Evolutionary conservation across 2,113 vertebrate genomes (phyloP).

Genomic region (Paraplagusia blochii): DNA sequence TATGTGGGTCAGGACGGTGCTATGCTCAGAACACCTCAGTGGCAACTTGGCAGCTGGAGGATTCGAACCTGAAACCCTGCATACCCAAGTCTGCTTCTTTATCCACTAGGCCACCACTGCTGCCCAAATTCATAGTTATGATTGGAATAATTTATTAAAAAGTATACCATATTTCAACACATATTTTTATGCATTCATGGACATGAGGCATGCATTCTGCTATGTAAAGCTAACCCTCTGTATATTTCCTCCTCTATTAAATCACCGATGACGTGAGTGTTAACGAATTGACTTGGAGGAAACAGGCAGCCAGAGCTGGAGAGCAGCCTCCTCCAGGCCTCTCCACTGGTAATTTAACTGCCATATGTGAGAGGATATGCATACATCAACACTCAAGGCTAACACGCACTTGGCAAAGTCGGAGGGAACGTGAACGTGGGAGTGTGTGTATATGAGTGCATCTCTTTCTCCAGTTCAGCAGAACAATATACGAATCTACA

Average conservation of each 20-base stretch:
- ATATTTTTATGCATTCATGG: too few species aligned
- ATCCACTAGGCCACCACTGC: too few species aligned
- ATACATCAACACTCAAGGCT: slow-evolving; percentile 64
- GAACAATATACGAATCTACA: slow-evolving; percentile 43
- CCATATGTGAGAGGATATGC: slow-evolving; percentile 60
- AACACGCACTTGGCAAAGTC: slow-evolving; percentile 39
- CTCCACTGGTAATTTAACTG: slow-evolving; percentile 68
- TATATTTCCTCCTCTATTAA: slow-evolving; percentile 52
- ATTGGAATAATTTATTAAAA: too few species aligned
- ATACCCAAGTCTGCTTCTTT: too few species aligned
- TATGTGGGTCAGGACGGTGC: too few species aligned
- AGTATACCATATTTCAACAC: too few species aligned
- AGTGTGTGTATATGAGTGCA: slow-evolving; percentile 16
- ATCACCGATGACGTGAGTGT: slow-evolving; percentile 64
- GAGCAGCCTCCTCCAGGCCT: slow-evolving; percentile 66
- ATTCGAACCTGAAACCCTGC: too few species aligned
- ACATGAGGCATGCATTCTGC: too few species aligned
- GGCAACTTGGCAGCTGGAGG: too few species aligned
- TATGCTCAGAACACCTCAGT: too few species aligned
- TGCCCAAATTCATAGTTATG: too few species aligned
- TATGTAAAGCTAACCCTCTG: not conserved
- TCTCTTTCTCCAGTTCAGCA: slow-evolving; percentile 45
- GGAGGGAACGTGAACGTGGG: slow-evolving; percentile 21
- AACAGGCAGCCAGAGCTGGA: slow-evolving; percentile 36
- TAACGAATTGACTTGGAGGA: slow-evolving; percentile 52